Conservation (phyloP, 1,140 invertebrate genomes). For the Pissodes strobi region DNA sequence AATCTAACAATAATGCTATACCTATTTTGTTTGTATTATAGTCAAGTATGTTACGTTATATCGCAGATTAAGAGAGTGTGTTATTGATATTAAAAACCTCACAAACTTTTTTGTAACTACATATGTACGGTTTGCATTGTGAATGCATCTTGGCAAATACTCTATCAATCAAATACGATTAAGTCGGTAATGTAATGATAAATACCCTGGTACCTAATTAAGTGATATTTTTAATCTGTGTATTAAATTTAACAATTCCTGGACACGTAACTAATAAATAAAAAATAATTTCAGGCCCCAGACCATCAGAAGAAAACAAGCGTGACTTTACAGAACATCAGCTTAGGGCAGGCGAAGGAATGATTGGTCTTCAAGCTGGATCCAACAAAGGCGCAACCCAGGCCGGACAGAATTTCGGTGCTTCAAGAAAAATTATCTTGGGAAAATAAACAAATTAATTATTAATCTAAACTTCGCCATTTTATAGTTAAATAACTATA, state of each 20-base stretch:
- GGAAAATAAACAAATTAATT: constrained; percentile 64
- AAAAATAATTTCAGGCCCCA: constrained; percentile 64
- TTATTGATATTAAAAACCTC: no score
- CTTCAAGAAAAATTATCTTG: constrained; percentile 78
- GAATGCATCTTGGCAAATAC: no score
- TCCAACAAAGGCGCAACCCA: constrained; percentile 89
- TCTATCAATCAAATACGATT: no score
- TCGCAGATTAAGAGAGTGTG: no score
- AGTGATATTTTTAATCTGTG: not conserved
- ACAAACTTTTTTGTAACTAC: no score
- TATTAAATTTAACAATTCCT: not conserved
- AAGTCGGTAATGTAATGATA: no score
- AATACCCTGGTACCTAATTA: no score
- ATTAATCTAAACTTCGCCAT: not conserved
- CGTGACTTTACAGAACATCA: constrained; percentile 89
- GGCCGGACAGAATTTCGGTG: constrained; percentile 90
- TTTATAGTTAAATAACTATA: constrained; percentile 3
- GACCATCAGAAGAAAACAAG: constrained; percentile 83
- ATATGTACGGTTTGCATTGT: no score
- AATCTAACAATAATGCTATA: no score
- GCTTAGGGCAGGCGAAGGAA: constrained; percentile 77
- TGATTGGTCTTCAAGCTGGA: constrained; percentile 92
- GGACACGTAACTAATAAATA: not conserved
- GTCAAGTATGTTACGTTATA: no score
- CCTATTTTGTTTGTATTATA: no score